Percentiles rank a stretch among this genome's conserved stretches.
Evolutionary conservation across 1,140 invertebrate genomes (phyloP).

Genomic region (Drosophila santomea): DNA sequence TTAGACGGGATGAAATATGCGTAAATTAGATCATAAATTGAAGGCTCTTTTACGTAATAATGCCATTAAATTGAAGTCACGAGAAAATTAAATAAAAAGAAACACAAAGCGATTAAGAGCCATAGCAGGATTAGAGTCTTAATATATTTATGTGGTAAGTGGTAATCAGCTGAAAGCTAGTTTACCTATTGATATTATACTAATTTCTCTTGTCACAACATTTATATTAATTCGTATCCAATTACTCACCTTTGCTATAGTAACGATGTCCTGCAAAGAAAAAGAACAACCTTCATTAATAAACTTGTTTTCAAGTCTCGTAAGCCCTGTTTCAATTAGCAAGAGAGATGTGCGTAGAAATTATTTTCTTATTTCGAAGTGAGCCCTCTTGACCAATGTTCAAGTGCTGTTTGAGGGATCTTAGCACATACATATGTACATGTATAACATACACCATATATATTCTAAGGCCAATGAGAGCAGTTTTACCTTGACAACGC

Average conservation of each 20-base stretch:
- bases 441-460: background rate
- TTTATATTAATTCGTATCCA: background rate
- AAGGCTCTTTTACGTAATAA: background rate
- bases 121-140: background rate
- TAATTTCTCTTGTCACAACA: background rate
- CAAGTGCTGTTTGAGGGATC: conserved; percentile 2
- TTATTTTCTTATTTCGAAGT: conserved; percentile 10
- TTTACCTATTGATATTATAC: background rate
- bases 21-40: conserved; percentile 13
- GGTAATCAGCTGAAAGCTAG: background rate
- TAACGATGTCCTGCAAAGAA: conserved; percentile 59
- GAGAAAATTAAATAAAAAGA: background rate
- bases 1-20: conserved; percentile 31
- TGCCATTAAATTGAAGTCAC: no score
- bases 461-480: conserved; percentile 13
- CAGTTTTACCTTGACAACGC: conserved; percentile 53
- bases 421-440: background rate
- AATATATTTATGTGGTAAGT: background rate
- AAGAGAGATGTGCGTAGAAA: background rate
- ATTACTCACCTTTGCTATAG: conserved; percentile 65
- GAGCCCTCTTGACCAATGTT: conserved; percentile 2
- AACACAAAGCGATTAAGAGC: background rate
- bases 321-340: conserved; percentile 26
- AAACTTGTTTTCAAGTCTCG: conserved; percentile 17
- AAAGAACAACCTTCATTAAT: conserved; percentile 43